A percentile compares a stretch with the other conserved stretches of the same genome.
These are phyloP conservation scores for Acronicta aceris DNA, from an alignment of 2,888 invertebrate genomes.

Conservation along the genomic window DNA sequence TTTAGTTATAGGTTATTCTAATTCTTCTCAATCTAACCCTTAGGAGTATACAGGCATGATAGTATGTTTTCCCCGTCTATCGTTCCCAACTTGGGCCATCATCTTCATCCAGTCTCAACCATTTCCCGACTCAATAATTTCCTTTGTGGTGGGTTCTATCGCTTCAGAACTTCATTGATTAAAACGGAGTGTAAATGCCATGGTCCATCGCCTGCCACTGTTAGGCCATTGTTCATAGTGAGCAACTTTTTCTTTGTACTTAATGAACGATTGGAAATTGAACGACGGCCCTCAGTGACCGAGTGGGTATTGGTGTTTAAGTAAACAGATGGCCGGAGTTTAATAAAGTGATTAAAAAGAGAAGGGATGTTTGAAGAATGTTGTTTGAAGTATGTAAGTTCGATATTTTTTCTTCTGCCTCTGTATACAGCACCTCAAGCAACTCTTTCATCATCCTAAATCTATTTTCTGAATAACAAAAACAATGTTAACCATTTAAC, in stretches of 20 bases:
- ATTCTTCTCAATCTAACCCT: too few species aligned
- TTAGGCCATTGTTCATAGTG: constrained; percentile 68
- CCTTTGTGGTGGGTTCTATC: constrained; percentile 81
- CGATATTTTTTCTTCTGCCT: too few species aligned
- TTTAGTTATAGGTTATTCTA: too few species aligned
- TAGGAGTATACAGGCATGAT: too few species aligned
- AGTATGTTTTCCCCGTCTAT: background rate
- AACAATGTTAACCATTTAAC: too few species aligned
- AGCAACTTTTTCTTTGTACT: constrained; percentile 70
- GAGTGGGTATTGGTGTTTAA: constrained; percentile 10
- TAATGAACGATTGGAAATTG: constrained; percentile 56
- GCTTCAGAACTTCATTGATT: constrained; percentile 85
- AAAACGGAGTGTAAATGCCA: constrained; percentile 81
- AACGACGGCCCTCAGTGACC: constrained; percentile 46
- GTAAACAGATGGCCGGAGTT: constrained; percentile 21
- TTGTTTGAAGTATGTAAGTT: too few species aligned
- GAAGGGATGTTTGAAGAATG: background rate
- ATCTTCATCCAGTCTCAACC: constrained; percentile 63
- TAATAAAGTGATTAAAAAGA: constrained; percentile 18
- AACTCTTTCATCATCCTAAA: too few species aligned
- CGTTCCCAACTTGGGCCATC: constrained; percentile 62
- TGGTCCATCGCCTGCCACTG: constrained; percentile 65
- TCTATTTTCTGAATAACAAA: too few species aligned
- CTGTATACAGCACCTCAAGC: too few species aligned
- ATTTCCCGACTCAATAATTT: constrained; percentile 80